phyloP scores from a whole-genome alignment of 2,113 vertebrate species.

The Hassar affinis region DNA sequence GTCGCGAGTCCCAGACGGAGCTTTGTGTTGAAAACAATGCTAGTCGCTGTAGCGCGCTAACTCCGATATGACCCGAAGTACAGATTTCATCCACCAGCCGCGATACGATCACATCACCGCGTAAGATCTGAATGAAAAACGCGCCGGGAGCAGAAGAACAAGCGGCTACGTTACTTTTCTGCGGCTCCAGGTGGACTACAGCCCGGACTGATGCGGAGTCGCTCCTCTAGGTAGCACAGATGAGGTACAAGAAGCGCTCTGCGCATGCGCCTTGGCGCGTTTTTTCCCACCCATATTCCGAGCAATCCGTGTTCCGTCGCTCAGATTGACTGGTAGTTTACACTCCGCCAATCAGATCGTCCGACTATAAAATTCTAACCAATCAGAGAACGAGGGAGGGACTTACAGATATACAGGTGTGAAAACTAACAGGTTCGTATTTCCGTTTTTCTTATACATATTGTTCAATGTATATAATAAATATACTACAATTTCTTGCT shows the following conservation, averaged over 20 bases:
- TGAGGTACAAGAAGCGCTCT: conserved; percentile 67
- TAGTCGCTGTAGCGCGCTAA: conserved; percentile 26
- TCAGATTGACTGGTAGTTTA: not conserved
- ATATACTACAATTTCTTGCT: not conserved
- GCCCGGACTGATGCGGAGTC: conserved; percentile 72
- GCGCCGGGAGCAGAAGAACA: not conserved
- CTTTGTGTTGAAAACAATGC: conserved; percentile 63
- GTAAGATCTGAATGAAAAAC: not conserved
- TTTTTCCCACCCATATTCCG: conserved; percentile 59
- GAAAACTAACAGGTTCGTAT: not conserved
- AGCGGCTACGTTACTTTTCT: conserved; percentile 71
- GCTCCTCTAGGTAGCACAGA: conserved; percentile 80
- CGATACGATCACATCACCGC: not conserved
- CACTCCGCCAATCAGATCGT: not conserved
- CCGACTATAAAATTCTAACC: not conserved
- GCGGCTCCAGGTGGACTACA: conserved; percentile 71
- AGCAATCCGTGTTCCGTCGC: not conserved
- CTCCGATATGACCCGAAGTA: not conserved
- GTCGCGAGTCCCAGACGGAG: conserved; percentile 71
- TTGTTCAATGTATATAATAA: not conserved
- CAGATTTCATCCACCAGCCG: not conserved
- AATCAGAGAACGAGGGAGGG: not conserved
- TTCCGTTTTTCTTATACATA: not conserved
- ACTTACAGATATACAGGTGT: not conserved
- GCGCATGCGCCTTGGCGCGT: conserved; percentile 76